A percentile compares a stretch with the other conserved stretches of the same genome.
Evolutionary conservation across 1,140 invertebrate genomes (phyloP).

Genomic region (Drosophila carrolli): DNA sequence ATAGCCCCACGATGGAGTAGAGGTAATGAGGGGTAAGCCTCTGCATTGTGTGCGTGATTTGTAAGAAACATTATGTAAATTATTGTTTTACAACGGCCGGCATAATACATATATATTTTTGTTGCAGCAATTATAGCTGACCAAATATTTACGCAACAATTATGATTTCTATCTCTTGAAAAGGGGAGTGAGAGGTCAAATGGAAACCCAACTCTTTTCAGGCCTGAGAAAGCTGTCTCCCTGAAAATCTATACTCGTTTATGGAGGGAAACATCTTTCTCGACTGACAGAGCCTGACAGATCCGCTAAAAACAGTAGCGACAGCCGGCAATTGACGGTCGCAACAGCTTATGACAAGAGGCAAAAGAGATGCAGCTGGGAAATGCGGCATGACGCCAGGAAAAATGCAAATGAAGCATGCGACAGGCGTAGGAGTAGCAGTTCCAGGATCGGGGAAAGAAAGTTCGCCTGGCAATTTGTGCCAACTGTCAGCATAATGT

Average conservation of each 20-base stretch:
- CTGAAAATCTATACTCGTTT: neutral
- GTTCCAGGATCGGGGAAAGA: constrained; percentile 21
- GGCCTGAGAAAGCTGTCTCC: constrained; percentile 20
- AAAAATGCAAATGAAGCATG: constrained; percentile 75
- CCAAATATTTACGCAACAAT: constrained; percentile 81
- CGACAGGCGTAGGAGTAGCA: constrained; percentile 63
- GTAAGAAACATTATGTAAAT: constrained; percentile 77
- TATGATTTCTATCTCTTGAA: constrained; percentile 64
- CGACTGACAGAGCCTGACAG: constrained; percentile 2
- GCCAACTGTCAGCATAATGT: constrained; percentile 73
- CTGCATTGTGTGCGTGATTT: constrained; percentile 66
- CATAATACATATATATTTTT: constrained; percentile 53
- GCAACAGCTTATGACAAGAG: constrained; percentile 61
- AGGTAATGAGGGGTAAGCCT: constrained; percentile 2
- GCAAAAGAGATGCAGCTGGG: constrained; percentile 29
- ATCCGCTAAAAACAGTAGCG: constrained; percentile 56
- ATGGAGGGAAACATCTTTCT: constrained; percentile 6
- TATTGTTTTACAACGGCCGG: constrained; percentile 64
- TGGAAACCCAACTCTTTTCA: neutral
- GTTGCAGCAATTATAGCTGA: constrained; percentile 75
- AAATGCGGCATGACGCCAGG: constrained; percentile 72
- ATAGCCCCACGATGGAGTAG: constrained; percentile 29
- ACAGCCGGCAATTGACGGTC: constrained; percentile 56
- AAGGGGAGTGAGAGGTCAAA: constrained; percentile 2
- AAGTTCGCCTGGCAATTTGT: constrained; percentile 67